These are phyloP conservation scores for Apogon talboti DNA, from an alignment of 2,797 vertebrate species.

Conservation along the genomic window DNA sequence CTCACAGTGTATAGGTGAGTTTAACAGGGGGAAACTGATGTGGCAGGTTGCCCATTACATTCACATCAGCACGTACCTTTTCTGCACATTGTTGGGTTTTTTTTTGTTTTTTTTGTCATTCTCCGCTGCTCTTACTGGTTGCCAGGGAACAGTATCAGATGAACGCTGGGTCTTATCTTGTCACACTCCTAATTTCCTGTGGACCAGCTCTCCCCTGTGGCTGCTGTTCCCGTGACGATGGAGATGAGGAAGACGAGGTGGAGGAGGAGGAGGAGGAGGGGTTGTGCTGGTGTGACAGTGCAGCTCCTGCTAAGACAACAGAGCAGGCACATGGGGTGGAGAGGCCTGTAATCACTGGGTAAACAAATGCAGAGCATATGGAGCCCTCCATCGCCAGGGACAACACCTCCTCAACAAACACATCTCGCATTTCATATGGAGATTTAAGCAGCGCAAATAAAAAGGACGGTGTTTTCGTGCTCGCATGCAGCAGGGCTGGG, in stretches of 20 bases:
- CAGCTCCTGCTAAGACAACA: conserved; percentile 47
- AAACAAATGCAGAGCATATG: conserved; percentile 74
- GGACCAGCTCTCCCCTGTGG: conserved; percentile 69
- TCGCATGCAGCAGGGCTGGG: conserved; percentile 15
- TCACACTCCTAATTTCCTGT: conserved; percentile 86
- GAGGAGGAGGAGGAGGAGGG: not conserved
- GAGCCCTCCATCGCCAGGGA: conserved; percentile 60
- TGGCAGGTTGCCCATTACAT: conserved; percentile 7
- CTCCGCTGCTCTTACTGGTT: conserved; percentile 67
- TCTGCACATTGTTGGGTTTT: conserved; percentile 53
- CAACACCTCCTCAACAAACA: conserved; percentile 48
- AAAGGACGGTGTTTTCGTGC: conserved; percentile 23
- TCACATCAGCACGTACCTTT: conserved; percentile 43
- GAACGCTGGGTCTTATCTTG: conserved; percentile 79
- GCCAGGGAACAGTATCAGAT: conserved; percentile 83
- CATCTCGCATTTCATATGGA: conserved; percentile 44
- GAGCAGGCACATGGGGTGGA: conserved; percentile 50
- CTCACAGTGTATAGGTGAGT: conserved; percentile 20
- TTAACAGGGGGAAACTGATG: conserved; percentile 25
- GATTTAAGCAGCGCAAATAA: conserved; percentile 28
- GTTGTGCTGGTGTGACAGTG: not conserved
- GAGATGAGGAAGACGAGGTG: conserved; percentile 52
- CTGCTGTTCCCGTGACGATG: conserved; percentile 74
- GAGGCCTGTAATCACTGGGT: conserved; percentile 70
- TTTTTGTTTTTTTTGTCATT: conserved; percentile 45